Evolutionary conservation across 2,113 vertebrate species (phyloP).

Genomic region (Greenwoodochromis staneri): DNA sequence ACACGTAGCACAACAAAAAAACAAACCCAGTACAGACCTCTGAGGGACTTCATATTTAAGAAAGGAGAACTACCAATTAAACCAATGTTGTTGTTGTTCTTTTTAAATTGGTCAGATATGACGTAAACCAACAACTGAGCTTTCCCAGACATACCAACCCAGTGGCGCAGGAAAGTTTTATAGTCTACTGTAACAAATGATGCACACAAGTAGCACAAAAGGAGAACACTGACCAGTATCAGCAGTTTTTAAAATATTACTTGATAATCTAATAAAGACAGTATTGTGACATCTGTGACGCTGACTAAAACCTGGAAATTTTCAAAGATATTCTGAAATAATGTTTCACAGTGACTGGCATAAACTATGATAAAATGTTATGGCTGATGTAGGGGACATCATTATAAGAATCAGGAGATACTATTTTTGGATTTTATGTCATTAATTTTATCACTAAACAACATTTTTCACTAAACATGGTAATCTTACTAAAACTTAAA

Average conservation of each 20-base stretch:
- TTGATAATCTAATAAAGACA: background rate
- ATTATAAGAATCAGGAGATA: background rate
- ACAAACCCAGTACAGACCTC: background rate
- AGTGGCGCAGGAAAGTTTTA: background rate
- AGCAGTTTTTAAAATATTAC: background rate
- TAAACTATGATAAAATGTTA: background rate
- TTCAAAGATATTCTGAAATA: background rate
- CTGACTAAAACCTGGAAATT: background rate
- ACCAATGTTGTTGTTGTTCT: background rate
- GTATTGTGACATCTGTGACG: background rate
- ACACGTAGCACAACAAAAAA: background rate
- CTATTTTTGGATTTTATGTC: background rate
- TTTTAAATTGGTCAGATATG: background rate
- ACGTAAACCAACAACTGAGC: background rate
- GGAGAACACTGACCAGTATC: background rate
- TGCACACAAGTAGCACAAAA: background rate
- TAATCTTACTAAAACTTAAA: background rate
- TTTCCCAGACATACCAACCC: background rate
- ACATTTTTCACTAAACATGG: background rate
- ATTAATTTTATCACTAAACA: background rate
- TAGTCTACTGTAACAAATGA: background rate
- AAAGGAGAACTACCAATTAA: background rate
- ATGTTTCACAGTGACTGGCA: background rate
- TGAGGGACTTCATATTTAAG: background rate
- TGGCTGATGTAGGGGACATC: background rate